Evolutionary conservation across 2,113 vertebrate genomes (phyloP).

Genomic region (Cryptomyrus ogoouensis): DNA sequence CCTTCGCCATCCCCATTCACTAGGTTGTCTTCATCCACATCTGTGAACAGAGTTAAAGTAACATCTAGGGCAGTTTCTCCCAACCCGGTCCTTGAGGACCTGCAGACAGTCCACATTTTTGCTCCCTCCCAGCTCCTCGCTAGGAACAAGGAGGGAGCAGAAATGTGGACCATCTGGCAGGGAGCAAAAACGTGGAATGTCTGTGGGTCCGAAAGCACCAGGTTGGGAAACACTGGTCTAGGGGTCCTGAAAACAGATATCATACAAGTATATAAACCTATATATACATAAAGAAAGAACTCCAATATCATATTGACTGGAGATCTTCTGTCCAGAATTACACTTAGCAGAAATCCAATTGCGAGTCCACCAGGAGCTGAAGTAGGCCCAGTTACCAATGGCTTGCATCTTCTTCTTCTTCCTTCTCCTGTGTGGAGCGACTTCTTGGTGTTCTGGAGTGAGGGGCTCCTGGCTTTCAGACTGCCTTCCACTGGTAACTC

Average conservation of each 20-base stretch:
- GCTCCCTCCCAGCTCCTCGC: neutral
- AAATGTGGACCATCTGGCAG: neutral
- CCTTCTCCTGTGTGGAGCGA: conserved; percentile 62
- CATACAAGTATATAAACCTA: neutral
- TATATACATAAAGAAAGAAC: neutral
- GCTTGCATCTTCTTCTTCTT: conserved; percentile 70
- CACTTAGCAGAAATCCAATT: neutral
- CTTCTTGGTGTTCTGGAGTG: conserved; percentile 52
- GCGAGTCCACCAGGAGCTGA: neutral
- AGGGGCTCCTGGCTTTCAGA: conserved; percentile 62
- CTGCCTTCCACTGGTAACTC: conserved; percentile 46
- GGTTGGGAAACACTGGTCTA: neutral
- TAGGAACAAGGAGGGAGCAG: neutral
- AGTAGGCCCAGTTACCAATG: conserved; percentile 40
- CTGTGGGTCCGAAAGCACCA: neutral
- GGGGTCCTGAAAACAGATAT: neutral
- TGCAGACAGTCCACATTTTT: neutral
- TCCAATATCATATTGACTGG: neutral
- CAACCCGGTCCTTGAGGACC: neutral
- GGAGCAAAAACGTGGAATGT: neutral
- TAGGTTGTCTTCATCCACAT: conserved; percentile 52
- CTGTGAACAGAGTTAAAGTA: conserved; percentile 42
- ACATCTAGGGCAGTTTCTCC: neutral
- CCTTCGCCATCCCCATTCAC: conserved; percentile 70
- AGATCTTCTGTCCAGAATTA: neutral